Base-by-base conservation (phyloP, 92 coral and sea anemone species). In the Galaxea fascicularis region DNA sequence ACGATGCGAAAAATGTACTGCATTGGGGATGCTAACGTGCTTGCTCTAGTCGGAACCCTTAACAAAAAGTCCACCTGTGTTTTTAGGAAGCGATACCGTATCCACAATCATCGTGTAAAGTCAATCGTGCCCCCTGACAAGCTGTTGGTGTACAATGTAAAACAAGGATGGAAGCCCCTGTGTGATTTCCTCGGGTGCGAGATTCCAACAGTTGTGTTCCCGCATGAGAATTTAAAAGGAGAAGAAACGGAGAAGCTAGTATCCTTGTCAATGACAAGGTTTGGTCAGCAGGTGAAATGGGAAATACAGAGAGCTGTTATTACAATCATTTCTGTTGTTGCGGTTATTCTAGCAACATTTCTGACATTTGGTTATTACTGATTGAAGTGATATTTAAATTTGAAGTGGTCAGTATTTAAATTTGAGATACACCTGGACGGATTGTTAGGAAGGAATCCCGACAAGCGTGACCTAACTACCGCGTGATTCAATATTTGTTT, bases 91-190 rank as follows among this genome's bases (percentile, higher is more conserved):
- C 82, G 89, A 10, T 84, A 65, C 29, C 86, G 83, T 35, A 60
- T 68, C 71, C 92, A 89, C 83, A 85, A 89, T 24, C 86, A 89
- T 6, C 89, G 69, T 0, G 86, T 85, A 45, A 89, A 79, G 83
- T 52, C 92, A 21, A 67, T 77, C 9, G 89, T 85, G 65, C 73
- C 92, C 29, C 62, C 79, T 60, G 89, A 74, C 58, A 89, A 89
- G 86, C 74, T 89, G 26, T 63, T 89, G 62, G 72, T 84, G 18
- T 89, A 78, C 64, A 74, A 65, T 8, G 89, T 89, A 18, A 69
- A 79, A 14, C 86, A 89, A 67, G 92, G 92, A 62, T 89, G 92
- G 89, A 65, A 89, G 47, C 89, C 92, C 10, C 47, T 89, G 74
- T 89, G 92, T 66, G 74, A 79, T 44, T 89, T 89, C 74, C 71